phyloP scores from a whole-genome alignment of 2,888 invertebrate genomes.

The Norana najaformis region DNA sequence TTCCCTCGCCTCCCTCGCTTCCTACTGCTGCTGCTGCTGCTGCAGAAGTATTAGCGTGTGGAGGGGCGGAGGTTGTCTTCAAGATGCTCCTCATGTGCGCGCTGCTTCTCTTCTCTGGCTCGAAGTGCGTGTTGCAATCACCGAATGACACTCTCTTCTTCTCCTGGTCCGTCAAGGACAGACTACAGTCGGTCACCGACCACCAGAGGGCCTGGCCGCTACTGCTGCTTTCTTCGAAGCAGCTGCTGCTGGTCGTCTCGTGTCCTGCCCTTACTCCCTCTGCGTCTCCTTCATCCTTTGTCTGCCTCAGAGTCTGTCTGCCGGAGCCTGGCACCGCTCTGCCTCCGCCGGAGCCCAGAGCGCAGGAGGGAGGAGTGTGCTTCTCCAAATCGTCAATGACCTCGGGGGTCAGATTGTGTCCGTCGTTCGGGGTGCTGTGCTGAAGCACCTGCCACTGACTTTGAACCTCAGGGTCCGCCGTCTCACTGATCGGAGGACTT shows the following conservation, averaged over 20 bases:
- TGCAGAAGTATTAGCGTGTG: not conserved
- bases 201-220: not conserved
- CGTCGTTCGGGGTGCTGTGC: not conserved
- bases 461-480: not conserved
- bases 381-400: not conserved
- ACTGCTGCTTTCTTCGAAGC: not conserved
- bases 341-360: not conserved
- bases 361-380: not conserved
- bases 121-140: not conserved
- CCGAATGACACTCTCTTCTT: constrained; percentile 19
- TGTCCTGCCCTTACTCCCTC: not conserved
- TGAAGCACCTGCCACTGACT: not conserved
- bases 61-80: not conserved
- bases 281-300: not conserved
- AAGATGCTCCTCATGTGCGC: not conserved
- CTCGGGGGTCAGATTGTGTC: not conserved
- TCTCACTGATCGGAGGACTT: not conserved
- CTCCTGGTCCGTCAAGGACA: not conserved
- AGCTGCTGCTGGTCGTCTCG: not conserved
- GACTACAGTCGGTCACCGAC: not conserved
- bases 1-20: not conserved
- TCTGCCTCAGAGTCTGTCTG: not conserved
- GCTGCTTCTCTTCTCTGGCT: not conserved
- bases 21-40: not conserved
- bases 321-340: not conserved